These are phyloP conservation scores for Hyles lineata DNA, from an alignment of 2,888 invertebrate genomes.

Conservation along the genomic window DNA sequence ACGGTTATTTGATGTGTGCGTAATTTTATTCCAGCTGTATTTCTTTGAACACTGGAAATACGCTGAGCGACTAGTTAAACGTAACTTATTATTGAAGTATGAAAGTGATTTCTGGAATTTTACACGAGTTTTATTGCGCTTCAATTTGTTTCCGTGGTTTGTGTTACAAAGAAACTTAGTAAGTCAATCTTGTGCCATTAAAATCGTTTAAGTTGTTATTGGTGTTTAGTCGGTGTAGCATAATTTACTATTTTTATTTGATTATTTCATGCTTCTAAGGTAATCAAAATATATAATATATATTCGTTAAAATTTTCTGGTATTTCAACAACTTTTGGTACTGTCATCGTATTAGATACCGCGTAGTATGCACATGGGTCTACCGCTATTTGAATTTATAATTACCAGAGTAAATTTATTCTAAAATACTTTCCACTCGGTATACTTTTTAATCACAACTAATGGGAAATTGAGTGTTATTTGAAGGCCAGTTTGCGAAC, in stretches of 20 bases:
- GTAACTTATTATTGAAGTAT: slow-evolving; percentile 10
- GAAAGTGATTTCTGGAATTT: neutral
- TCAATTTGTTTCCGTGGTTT: too few species aligned
- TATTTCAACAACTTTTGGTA: too few species aligned
- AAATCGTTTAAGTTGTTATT: too few species aligned
- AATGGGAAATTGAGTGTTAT: slow-evolving; percentile 20
- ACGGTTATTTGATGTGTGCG: slow-evolving; percentile 50
- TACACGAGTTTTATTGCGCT: neutral
- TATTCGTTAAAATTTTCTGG: too few species aligned
- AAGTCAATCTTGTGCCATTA: too few species aligned
- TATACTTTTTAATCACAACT: slow-evolving; percentile 13
- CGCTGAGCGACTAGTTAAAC: neutral
- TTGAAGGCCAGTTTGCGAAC: slow-evolving; percentile 5
- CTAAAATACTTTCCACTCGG: slow-evolving; percentile 39
- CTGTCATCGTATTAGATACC: too few species aligned
- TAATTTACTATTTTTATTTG: too few species aligned
- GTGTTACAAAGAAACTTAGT: too few species aligned
- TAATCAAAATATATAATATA: too few species aligned
- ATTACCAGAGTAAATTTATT: slow-evolving; percentile 32
- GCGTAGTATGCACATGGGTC: too few species aligned
- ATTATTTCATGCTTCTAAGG: too few species aligned
- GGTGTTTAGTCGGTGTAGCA: too few species aligned
- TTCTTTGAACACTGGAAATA: slow-evolving; percentile 47
- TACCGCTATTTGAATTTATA: slow-evolving; percentile 2
- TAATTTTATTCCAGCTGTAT: slow-evolving; percentile 59